phyloP scores from a whole-genome alignment of 2,797 vertebrate genomes.

The Alosa sapidissima region DNA sequence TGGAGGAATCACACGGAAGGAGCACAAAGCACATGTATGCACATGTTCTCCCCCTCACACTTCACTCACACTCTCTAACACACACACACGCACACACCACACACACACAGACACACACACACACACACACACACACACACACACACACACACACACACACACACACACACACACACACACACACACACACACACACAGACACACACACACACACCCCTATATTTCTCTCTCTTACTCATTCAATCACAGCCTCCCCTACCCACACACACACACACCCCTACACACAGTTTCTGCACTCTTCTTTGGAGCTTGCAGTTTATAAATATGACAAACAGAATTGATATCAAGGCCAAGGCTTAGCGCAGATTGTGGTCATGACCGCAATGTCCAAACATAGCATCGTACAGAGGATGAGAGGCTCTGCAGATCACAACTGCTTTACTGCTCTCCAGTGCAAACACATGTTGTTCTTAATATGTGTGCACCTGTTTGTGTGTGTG shows the following conservation, averaged over 20 bases:
- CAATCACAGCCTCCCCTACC: not conserved
- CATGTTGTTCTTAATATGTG: not conserved
- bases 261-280: not conserved
- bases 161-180: not conserved
- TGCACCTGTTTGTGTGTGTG: not conserved
- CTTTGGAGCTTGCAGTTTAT: conserved; percentile 34
- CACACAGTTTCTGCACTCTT: not conserved
- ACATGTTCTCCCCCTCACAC: no score
- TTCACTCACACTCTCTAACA: not conserved
- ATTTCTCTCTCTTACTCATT: not conserved
- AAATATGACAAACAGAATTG: conserved; percentile 64
- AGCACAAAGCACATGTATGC: not conserved
- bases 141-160: no score
- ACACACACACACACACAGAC: not conserved
- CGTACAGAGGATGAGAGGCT: not conserved
- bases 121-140: not conserved
- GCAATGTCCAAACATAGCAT: not conserved
- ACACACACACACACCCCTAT: no score
- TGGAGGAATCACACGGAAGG: not conserved
- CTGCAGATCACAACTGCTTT: not conserved
- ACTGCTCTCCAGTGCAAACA: not conserved
- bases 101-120: not conserved
- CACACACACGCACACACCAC: no score
- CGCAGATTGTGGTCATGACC: not conserved
- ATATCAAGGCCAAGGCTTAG: conserved; percentile 30